Evolutionary conservation across 1,140 invertebrate genomes (phyloP).

Genomic region (Holcopasites calliopsidis): DNA sequence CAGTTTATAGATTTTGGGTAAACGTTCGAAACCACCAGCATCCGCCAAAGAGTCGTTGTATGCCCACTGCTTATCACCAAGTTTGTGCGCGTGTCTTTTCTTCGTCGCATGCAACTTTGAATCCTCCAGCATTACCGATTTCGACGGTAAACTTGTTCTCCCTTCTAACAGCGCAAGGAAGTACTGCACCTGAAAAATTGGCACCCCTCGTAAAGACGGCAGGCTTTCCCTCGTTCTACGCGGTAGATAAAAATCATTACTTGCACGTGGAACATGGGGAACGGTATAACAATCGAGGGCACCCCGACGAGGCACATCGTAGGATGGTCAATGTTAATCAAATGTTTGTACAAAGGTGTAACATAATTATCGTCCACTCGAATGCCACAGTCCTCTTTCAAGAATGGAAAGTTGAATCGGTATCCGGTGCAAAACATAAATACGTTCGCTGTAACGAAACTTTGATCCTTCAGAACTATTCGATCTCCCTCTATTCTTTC

Average conservation of each 20-base stretch:
- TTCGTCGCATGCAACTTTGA: conserved; percentile 44
- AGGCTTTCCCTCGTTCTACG: not conserved
- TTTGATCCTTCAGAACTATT: conserved; percentile 62
- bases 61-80: conserved; percentile 67
- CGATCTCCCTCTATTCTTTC: conserved; percentile 56
- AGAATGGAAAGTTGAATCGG: conserved; percentile 84
- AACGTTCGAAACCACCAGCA: conserved; percentile 56
- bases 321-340: conserved; percentile 86
- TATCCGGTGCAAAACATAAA: conserved; percentile 82
- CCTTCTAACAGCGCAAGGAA: conserved; percentile 81
- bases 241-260: conserved; percentile 72
- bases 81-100: conserved; percentile 69
- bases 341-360: conserved; percentile 86
- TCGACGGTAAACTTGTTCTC: conserved; percentile 77
- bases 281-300: conserved; percentile 82
- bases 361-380: conserved; percentile 83
- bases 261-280: conserved; percentile 87
- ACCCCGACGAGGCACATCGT: conserved; percentile 88
- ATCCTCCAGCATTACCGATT: conserved; percentile 66
- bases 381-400: conserved; percentile 82
- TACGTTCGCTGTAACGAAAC: conserved; percentile 47
- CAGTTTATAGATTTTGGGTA: conserved; percentile 67
- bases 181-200: conserved; percentile 79
- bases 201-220: not conserved
- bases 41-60: conserved; percentile 70